A percentile compares a stretch with the other conserved stretches of the same genome.
Evolutionary conservation across 2,888 invertebrate genomes (phyloP).

Genomic region (Idaea straminata): DNA sequence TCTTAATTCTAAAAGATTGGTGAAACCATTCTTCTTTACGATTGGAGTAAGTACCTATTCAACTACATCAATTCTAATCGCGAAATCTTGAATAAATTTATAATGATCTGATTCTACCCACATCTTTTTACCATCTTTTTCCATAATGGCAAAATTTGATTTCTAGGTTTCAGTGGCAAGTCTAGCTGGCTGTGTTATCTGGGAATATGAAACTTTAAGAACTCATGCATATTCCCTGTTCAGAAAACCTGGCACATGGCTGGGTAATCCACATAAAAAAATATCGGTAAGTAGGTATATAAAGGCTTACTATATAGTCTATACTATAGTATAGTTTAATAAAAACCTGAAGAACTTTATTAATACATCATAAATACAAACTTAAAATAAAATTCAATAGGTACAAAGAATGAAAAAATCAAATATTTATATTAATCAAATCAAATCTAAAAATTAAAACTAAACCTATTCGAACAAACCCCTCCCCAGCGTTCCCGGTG

Average conservation of each 20-base stretch:
- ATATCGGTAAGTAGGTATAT: conserved; percentile 27
- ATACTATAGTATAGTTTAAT: no score
- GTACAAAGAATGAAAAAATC: no score
- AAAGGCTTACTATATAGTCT: neutral
- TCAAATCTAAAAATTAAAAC: no score
- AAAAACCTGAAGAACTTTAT: no score
- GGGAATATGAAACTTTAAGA: conserved; percentile 90
- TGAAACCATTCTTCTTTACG: conserved; percentile 84
- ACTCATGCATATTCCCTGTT: conserved; percentile 78
- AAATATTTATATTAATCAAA: no score
- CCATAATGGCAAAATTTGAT: neutral
- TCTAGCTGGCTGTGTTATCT: conserved; percentile 88
- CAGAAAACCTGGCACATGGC: conserved; percentile 74
- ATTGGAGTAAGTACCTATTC: conserved; percentile 75
- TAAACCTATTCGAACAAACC: no score
- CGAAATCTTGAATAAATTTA: neutral
- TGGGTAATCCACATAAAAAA: conserved; percentile 70
- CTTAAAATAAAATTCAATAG: no score
- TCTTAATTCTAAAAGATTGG: conserved; percentile 65
- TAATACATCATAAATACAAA: no score
- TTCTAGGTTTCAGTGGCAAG: conserved; percentile 84
- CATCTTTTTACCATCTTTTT: neutral
- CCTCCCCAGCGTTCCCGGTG: no score
- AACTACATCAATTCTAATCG: neutral
- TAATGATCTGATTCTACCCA: neutral